Evolutionary conservation across 2,113 vertebrate species (phyloP), one percentile per base, ranked within the genome.

Genomic region (Catagonus wagneri): DNA sequence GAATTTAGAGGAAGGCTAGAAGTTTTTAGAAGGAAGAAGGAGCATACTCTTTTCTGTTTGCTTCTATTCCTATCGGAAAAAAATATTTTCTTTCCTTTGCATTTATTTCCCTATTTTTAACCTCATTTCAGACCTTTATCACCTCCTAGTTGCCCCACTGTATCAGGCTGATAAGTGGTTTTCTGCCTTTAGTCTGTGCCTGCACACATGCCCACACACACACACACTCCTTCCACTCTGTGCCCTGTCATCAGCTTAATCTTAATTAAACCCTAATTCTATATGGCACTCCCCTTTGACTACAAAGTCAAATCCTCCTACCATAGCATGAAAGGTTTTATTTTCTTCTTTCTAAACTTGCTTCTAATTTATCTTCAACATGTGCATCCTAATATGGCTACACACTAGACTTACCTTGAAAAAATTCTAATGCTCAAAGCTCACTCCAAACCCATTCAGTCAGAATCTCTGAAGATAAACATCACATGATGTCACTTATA

Each of bases 1-100:
- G 29, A 83, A 83, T 94, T 98, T 97, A 93, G 68, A 60, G 89
- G 85, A 92, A 94, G 83, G 71, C 2, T 29, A 1, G 13, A 71
- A 39, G 10, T 81, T 76, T 83, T 9, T 14, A 85, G 16, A 34
- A 54, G 23, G 22, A 25, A 69, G 20, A 87, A 94, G 29, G n/a
- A 10, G 12, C 14, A 34, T 50, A 58, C 25, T 32, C 0, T 36
- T 74, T 89, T 84, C 25, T 71, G 0, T 93, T 89, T 95, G 13
- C 6, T 78, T 83, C 25, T 63, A 3, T 86, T 83, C 44, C 25
- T 72, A 66, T 50, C 29, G 39, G 56, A 22, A 92, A 94, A 17
- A 2, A 80, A 69, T 60, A 11, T 32, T 89, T 91, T 25, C 25
- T 90, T 96, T 90, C n/a, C 52, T 89, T 94, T 90, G 52, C 2